Evolutionary conservation across 2,113 vertebrate genomes (phyloP).

Genomic region (Orcinus orca): DNA sequence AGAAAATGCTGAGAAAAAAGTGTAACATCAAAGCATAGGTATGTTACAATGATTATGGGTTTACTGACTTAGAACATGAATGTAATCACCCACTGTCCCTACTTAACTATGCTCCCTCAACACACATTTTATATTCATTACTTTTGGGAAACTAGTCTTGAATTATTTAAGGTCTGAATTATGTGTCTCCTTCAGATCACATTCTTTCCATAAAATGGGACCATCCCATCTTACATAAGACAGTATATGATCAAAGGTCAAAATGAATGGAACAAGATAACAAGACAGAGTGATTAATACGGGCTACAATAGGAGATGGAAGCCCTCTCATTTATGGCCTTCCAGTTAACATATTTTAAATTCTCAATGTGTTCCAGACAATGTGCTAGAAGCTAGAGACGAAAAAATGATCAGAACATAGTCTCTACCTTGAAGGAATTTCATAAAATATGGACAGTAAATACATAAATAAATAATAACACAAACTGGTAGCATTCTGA

Average conservation of each 20-base stretch:
- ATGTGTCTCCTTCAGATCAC: background rate
- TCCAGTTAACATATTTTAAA: slow-evolving; percentile 14
- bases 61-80: background rate
- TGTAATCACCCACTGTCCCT: background rate
- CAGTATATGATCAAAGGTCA: background rate
- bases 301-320: background rate
- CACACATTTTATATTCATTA: background rate
- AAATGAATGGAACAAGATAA: slow-evolving; percentile 34
- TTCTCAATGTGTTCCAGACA: background rate
- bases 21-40: slow-evolving; percentile 4
- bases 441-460: background rate
- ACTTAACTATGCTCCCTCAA: background rate
- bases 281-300: background rate
- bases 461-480: slow-evolving; percentile 4
- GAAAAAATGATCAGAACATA: slow-evolving; percentile 8
- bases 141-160: slow-evolving; percentile 31
- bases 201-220: background rate
- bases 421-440: background rate
- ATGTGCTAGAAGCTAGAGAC: background rate
- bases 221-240: background rate
- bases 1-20: slow-evolving; percentile 27
- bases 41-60: background rate
- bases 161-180: slow-evolving; percentile 37
- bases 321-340: background rate
- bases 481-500: background rate